Percentiles rank a stretch among this genome's conserved stretches.
These are phyloP conservation scores for Drosophila micromelanica DNA, from an alignment of 1,140 invertebrate species.

Conservation along the genomic window DNA sequence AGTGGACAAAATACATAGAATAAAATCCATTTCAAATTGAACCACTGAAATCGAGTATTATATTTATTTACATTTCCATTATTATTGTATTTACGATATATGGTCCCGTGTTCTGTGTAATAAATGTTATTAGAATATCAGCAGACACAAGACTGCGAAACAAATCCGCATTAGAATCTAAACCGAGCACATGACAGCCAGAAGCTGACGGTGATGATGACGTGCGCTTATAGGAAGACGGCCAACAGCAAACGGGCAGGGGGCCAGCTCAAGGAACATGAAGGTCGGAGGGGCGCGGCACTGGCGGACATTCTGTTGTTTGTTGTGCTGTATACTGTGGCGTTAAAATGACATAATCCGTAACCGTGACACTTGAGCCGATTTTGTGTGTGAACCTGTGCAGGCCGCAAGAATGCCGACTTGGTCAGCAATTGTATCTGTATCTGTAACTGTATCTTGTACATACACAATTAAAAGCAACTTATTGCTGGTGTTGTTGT, in stretches of 20 bases:
- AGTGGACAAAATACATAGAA: not conserved
- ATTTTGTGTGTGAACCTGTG: slow-evolving; percentile 58
- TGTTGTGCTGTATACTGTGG: slow-evolving; percentile 16
- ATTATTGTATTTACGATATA: slow-evolving; percentile 4
- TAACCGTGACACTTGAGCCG: slow-evolving; percentile 70
- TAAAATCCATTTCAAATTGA: slow-evolving; percentile 3
- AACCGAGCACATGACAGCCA: slow-evolving; percentile 48
- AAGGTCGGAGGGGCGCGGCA: not conserved
- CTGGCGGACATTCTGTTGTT: not conserved
- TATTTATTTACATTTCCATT: slow-evolving; percentile 5
- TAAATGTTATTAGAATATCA: slow-evolving; percentile 31
- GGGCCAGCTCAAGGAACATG: not conserved
- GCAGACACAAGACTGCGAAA: slow-evolving; percentile 30
- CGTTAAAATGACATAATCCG: slow-evolving; percentile 68
- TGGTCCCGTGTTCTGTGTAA: not conserved
- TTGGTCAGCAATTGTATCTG: slow-evolving; percentile 6
- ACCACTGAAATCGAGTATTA: not conserved
- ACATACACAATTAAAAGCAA: slow-evolving; percentile 28
- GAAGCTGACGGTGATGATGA: slow-evolving; percentile 39
- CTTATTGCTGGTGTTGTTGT: slow-evolving; percentile 18
- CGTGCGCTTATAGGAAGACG: slow-evolving; percentile 23
- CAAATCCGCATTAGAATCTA: slow-evolving; percentile 67
- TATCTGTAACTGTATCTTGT: slow-evolving; percentile 1
- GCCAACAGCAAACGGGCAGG: slow-evolving; percentile 1
- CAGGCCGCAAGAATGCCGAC: slow-evolving; percentile 34